Evolutionary conservation across 2,113 vertebrate species (phyloP).

Genomic region (Notothenia rossii): DNA sequence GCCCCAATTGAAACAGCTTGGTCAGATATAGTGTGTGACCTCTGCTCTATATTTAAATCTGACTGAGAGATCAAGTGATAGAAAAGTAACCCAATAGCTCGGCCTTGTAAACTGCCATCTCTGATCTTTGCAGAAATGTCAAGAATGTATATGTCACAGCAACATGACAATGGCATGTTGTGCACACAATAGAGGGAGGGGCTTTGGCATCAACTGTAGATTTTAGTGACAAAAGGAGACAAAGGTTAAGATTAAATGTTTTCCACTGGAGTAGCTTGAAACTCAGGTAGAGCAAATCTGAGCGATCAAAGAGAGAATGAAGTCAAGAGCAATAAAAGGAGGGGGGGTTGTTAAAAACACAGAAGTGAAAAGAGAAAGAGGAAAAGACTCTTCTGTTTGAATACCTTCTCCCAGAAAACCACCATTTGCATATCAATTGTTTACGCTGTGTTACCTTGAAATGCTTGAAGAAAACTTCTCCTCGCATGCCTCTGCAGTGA

Average conservation of each 20-base stretch:
- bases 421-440: no score
- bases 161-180: slow-evolving; percentile 54
- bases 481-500: no score
- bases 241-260: not conserved
- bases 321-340: not conserved
- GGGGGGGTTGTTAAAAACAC: not conserved
- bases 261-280: not conserved
- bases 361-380: not conserved
- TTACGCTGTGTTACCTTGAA: no score
- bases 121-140: slow-evolving; percentile 55
- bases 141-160: slow-evolving; percentile 71
- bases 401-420: not conserved
- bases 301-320: not conserved
- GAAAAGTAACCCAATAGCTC: slow-evolving; percentile 43
- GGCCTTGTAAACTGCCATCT: slow-evolving; percentile 50
- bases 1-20: not conserved
- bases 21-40: slow-evolving; percentile 28
- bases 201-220: slow-evolving; percentile 25
- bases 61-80: slow-evolving; percentile 54
- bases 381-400: not conserved
- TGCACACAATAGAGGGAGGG: slow-evolving; percentile 49
- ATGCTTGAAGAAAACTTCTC: no score
- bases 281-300: not conserved
- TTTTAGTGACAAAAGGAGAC: slow-evolving; percentile 23
- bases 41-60: slow-evolving; percentile 54